Conservation (phyloP, 1,140 invertebrate genomes). For the Halesus radiatus region DNA sequence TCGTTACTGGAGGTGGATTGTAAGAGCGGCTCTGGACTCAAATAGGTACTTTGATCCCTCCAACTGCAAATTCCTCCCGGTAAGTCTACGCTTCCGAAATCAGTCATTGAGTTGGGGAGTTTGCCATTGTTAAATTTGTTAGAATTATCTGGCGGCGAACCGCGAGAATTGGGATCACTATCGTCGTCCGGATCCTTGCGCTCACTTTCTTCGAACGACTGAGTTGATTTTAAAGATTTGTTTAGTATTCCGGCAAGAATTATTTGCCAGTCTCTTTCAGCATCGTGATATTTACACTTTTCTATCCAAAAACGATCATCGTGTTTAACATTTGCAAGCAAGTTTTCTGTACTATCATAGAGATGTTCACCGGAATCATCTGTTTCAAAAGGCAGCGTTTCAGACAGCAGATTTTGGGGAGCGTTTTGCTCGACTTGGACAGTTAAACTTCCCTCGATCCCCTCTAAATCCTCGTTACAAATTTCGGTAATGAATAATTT, state of each 20-base stretch:
- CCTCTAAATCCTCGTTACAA: no score
- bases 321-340: constrained; percentile 62
- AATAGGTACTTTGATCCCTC: constrained; percentile 86
- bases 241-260: constrained; percentile 67
- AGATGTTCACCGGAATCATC: not conserved
- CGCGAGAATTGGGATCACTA: constrained; percentile 71
- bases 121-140: constrained; percentile 41
- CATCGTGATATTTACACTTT: constrained; percentile 74
- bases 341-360: not conserved
- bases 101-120: constrained; percentile 70
- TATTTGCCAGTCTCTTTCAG: constrained; percentile 73
- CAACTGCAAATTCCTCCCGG: constrained; percentile 85
- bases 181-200: constrained; percentile 73
- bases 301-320: constrained; percentile 75
- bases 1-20: not conserved
- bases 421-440: not conserved
- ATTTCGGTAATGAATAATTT: no score
- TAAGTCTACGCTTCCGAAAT: constrained; percentile 79
- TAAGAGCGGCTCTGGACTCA: constrained; percentile 71
- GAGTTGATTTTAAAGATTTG: constrained; percentile 60
- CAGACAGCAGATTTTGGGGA: not conserved
- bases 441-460: no score
- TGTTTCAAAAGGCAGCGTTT: not conserved
- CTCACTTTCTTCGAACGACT: constrained; percentile 64
- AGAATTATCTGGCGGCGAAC: constrained; percentile 66